Evolutionary conservation across 2,797 vertebrate species (phyloP), one percentile per base, ranked within the genome.

Genomic region (Helarctos malayanus): DNA sequence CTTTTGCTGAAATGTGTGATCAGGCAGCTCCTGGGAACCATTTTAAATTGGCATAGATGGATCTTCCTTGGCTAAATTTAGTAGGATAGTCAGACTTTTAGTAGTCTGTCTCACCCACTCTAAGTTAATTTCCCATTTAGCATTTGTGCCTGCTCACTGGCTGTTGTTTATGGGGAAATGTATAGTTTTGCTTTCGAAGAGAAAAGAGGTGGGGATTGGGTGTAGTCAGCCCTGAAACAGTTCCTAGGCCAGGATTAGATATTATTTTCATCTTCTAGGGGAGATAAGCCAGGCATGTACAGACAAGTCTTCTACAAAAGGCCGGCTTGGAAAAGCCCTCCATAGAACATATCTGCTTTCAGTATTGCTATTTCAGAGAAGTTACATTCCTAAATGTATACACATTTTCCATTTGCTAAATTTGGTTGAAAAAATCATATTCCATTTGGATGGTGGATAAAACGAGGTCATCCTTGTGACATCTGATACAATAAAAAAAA

Each of bases 51-150:
- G 92, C 92, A 97, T 87, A 98, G 91, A 97, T 89, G 95, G 85
- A 91, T 95, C 45, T 92, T 95, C 83, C 68, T 85, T 81, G 95
- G 57, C 96, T 98, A 98, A 98, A 97, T 98, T 98, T 98, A 98
- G 97, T 16, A 32, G 13, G 35, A 93, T 83, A 93, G 38, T 96
- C 89, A 85, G 89, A 94, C 95, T 97, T 98, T 98, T 89, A 98
- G 96, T 93, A 98, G 95, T 94, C 94, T 98, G 81, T 96, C 96
- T 98, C 97, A 91, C 93, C 82, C 90, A 82, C 88, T 95, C 76
- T 63, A 81, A 81, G 61, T 61, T 98, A 95, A 98, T 98, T 98
- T 98, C 93, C 90, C 79, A 91, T 80, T 97, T 98, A 97, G 92
- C 18, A 12, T 75, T 91, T 97, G 84, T 96, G 86, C 89, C 84